Base-by-base conservation (phyloP, 2,888 invertebrate genomes). In the Tenthredo mesomela region DNA sequence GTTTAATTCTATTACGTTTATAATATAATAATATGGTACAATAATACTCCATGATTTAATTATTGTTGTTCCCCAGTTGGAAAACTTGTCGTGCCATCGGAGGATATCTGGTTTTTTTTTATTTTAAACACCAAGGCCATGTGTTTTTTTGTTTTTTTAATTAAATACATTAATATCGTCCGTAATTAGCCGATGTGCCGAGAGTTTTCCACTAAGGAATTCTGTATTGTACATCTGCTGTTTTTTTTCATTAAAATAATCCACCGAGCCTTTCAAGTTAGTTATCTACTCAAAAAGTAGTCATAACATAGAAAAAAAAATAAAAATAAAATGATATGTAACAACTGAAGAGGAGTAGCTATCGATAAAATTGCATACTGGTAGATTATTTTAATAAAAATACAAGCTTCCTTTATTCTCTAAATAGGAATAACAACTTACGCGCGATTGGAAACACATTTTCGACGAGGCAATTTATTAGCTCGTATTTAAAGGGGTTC, bases 21-120 rank as follows among this genome's bases (percentile, higher is more conserved):
- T 91, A 90, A 87, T 89, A 90, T 90, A 90, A 88, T 93, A 93
- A 88, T 93, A 93, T 92, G 90, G 89, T 93, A 93, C 92, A 93
- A 90, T 91, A 90, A 91, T 93, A 93, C 91, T 93, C 89, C 90
- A 90, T 88, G 89, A 90, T 90, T 90, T 89, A 89, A 90, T 89
- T 88, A 88, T 86, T 87, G 88, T 88, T 86, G 87, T 84, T 84
- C 84, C 88, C 86, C 88, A 85, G 71, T 80, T 86, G 88, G 88
- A 88, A 89, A 90, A 88, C 89, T 43, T 88, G 87, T 88, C 89
- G 77, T 85, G 84, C 87, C 87, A 86, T 89, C 86, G 88, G 85
- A 84, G 86, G 78, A 82, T 86, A 78, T 86, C 71, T 84, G 43
- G 7, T 67, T 29, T 67, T 75, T 43, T 2, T 43, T 43, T 47